A percentile compares a stretch with the other conserved stretches of the same genome.
These are phyloP conservation scores for Euzetes globulus DNA, from an alignment of 2,888 invertebrate species.

Conservation along the genomic window DNA sequence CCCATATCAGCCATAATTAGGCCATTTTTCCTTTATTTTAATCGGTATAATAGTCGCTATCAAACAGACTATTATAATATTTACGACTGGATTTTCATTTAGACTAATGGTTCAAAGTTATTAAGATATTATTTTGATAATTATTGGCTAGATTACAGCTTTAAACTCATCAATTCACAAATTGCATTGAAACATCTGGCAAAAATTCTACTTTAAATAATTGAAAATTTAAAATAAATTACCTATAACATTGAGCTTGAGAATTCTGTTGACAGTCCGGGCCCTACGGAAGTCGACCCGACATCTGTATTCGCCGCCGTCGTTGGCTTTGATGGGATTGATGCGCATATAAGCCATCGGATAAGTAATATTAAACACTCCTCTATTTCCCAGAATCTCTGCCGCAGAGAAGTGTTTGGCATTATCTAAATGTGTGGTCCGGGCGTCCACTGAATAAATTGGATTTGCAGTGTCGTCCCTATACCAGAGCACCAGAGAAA, in stretches of 20 bases:
- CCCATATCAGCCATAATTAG: too few relatives aligned
- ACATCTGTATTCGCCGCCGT: conserved; percentile 36
- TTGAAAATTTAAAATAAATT: neutral
- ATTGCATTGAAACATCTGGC: too few relatives aligned
- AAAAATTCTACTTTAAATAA: too few relatives aligned
- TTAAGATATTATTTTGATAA: too few relatives aligned
- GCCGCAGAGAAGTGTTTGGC: conserved; percentile 34
- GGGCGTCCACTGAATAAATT: conserved; percentile 36
- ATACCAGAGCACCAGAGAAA: conserved; percentile 71
- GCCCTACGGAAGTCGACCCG: conserved; percentile 33
- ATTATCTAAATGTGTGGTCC: conserved; percentile 1
- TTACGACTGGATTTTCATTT: too few relatives aligned
- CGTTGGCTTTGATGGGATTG: neutral
- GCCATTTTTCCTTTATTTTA: too few relatives aligned
- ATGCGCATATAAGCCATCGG: conserved; percentile 11
- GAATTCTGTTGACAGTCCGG: conserved; percentile 28
- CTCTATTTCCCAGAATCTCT: conserved; percentile 3
- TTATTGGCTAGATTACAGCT: too few relatives aligned
- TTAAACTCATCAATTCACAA: too few relatives aligned
- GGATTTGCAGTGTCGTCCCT: conserved; percentile 55
- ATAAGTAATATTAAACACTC: conserved; percentile 34
- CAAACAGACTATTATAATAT: too few relatives aligned
- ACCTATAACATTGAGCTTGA: conserved; percentile 34
- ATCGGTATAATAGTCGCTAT: too few relatives aligned
- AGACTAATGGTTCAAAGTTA: too few relatives aligned